These are phyloP conservation scores for Spodoptera littoralis DNA, from an alignment of 2,888 invertebrate species.

Conservation along the genomic window DNA sequence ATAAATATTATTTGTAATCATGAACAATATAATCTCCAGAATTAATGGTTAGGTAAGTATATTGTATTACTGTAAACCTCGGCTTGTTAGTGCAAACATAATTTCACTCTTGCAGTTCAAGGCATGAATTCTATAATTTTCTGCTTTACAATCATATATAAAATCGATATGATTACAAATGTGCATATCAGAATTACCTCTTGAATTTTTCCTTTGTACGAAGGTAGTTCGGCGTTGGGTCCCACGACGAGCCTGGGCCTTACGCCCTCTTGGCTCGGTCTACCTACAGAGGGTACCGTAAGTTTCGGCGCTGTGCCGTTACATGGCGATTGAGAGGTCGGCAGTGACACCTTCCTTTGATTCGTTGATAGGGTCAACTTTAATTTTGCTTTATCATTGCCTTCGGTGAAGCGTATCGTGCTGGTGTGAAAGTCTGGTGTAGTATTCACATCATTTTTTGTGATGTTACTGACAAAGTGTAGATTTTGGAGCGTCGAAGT, in stretches of 20 bases:
- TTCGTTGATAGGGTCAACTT: slow-evolving; percentile 80
- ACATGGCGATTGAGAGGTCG: slow-evolving; percentile 56
- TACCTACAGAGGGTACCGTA: slow-evolving; percentile 60
- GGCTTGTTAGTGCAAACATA: slow-evolving; percentile 76
- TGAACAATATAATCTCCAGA: slow-evolving; percentile 33
- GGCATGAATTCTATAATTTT: slow-evolving; percentile 65
- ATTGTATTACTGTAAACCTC: slow-evolving; percentile 42
- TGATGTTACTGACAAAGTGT: slow-evolving; percentile 83
- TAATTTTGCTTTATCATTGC: slow-evolving; percentile 79
- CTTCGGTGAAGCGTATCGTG: slow-evolving; percentile 84
- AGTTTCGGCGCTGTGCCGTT: slow-evolving; percentile 65
- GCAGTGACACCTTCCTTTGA: slow-evolving; percentile 70
- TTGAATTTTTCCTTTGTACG: slow-evolving; percentile 69
- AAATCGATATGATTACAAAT: slow-evolving; percentile 79
- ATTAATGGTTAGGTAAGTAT: slow-evolving; percentile 46
- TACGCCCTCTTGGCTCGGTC: slow-evolving; percentile 57
- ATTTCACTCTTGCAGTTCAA: slow-evolving; percentile 67
- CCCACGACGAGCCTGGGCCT: slow-evolving; percentile 53
- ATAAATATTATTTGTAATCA: slow-evolving; percentile 37
- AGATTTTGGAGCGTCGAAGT: slow-evolving; percentile 68
- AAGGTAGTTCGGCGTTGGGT: slow-evolving; percentile 49
- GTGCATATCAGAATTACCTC: slow-evolving; percentile 85
- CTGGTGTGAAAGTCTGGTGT: slow-evolving; percentile 79
- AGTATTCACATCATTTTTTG: slow-evolving; percentile 73
- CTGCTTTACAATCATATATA: slow-evolving; percentile 73